phyloP scores from a whole-genome alignment of 35 echinoderm and acorn worm species.

The Heliocidaris erythrogramma region DNA sequence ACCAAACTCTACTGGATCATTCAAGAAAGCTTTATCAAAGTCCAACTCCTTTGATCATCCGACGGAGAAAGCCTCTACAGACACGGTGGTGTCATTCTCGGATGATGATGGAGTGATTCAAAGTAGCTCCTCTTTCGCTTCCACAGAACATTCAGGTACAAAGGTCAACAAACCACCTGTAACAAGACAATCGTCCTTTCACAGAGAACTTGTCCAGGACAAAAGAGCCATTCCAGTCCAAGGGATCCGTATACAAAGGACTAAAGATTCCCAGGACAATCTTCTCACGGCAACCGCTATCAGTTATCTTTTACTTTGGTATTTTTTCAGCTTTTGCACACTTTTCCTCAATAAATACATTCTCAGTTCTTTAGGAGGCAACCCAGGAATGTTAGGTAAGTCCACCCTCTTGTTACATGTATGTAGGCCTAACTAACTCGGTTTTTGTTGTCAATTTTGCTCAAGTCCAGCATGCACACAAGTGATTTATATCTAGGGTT shows the following conservation, averaged over 20 bases:
- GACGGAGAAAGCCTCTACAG: background rate
- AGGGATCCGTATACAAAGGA: background rate
- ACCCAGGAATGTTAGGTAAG: conserved; percentile 90
- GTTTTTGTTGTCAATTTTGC: background rate
- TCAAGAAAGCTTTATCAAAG: background rate
- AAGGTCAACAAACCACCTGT: background rate
- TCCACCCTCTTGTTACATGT: background rate
- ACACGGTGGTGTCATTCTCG: background rate
- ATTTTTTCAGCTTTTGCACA: conserved; percentile 98
- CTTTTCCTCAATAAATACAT: conserved; percentile 99
- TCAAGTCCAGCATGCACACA: background rate
- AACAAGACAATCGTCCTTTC: conserved; percentile 9
- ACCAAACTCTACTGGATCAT: conserved; percentile 29
- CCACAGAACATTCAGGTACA: background rate
- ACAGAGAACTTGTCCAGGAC: background rate
- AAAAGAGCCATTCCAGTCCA: background rate
- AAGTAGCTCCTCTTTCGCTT: background rate
- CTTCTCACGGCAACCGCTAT: conserved; percentile 70
- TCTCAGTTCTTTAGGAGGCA: conserved; percentile 72
- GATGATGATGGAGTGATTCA: background rate
- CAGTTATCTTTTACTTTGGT: conserved; percentile 77
- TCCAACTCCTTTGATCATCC: background rate
- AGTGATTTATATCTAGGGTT: background rate
- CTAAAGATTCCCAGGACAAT: conserved; percentile 68
- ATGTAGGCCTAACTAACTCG: background rate